These are phyloP conservation scores for Aptenodytes patagonicus DNA, from an alignment of 2,113 vertebrate species.

Conservation along the genomic window DNA sequence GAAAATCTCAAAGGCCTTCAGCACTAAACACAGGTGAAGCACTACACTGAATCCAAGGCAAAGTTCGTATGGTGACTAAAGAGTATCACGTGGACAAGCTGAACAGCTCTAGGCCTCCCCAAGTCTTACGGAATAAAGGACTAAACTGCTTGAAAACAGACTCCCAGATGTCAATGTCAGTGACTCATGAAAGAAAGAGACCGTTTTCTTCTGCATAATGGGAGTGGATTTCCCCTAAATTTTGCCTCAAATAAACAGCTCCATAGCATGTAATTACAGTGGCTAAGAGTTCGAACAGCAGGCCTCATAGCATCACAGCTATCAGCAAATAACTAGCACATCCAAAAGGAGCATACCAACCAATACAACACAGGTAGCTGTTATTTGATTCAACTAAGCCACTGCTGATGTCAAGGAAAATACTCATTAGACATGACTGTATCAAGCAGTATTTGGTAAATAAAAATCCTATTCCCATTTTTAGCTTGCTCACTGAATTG, in stretches of 20 bases:
- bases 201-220: background rate
- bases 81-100: accelerated
- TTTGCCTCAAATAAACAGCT: background rate
- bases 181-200: background rate
- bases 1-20: background rate
- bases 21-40: background rate
- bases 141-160: background rate
- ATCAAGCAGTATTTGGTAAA: background rate
- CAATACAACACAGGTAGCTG: background rate
- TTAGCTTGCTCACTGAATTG: background rate
- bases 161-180: background rate
- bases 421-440: background rate
- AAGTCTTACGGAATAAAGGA: background rate
- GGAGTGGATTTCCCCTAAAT: background rate
- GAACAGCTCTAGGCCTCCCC: background rate
- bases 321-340: background rate
- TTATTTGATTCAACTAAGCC: background rate
- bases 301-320: background rate
- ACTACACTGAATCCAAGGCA: no score
- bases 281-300: background rate
- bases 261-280: background rate
- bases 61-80: background rate
- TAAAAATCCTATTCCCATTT: background rate
- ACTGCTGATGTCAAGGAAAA: background rate
- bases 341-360: background rate